Percentiles rank a stretch among this genome's conserved stretches.
Evolutionary conservation across 2,113 vertebrate species (phyloP).

Genomic region (Syrmaticus mikado): DNA sequence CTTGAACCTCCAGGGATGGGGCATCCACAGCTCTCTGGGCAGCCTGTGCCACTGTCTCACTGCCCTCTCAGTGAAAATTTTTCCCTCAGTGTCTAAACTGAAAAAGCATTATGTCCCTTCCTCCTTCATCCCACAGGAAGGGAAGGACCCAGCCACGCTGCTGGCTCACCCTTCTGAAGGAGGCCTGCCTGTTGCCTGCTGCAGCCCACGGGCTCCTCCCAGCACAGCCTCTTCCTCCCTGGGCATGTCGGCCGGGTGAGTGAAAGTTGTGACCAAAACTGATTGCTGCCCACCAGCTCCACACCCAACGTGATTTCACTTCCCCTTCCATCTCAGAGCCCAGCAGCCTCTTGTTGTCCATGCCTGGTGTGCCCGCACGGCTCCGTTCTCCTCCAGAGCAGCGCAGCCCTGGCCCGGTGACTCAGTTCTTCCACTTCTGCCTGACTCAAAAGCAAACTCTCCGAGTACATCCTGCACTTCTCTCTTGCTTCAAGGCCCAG

Average conservation of each 20-base stretch:
- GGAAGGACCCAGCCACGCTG: neutral
- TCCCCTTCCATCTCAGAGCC: neutral
- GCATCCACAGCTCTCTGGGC: no score
- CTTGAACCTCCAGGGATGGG: no score
- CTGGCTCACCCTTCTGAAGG: neutral
- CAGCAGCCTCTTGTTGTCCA: accelerated
- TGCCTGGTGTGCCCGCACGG: neutral
- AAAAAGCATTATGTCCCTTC: neutral
- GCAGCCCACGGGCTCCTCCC: neutral
- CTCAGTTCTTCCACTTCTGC: neutral
- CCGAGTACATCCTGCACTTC: neutral
- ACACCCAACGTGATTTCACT: neutral
- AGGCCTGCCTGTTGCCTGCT: neutral
- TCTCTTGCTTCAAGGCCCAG: neutral
- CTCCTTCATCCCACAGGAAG: neutral
- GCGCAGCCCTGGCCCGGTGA: accelerated
- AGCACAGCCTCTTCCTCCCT: neutral
- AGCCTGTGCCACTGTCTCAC: no score
- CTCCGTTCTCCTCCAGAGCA: accelerated
- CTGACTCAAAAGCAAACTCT: constrained; percentile 6
- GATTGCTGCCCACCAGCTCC: neutral
- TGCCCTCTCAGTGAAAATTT: no score
- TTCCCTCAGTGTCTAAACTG: no score
- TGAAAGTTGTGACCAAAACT: neutral
- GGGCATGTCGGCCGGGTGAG: accelerated